phyloP scores from a whole-genome alignment of 2,113 vertebrate genomes.

The Chiloscyllium plagiosum region DNA sequence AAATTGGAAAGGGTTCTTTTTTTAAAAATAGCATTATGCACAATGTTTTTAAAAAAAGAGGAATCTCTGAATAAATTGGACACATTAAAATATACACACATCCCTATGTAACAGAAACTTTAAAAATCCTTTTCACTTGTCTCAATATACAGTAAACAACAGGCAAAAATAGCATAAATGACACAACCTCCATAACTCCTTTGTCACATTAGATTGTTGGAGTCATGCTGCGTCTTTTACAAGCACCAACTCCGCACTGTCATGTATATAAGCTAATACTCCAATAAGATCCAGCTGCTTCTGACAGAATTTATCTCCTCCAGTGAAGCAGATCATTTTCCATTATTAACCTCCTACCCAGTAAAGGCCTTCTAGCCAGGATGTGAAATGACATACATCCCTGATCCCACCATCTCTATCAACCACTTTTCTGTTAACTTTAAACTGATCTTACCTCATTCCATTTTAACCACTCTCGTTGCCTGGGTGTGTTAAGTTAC shows the following conservation, averaged over 20 bases:
- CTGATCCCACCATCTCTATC: constrained; percentile 45
- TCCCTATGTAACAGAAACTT: constrained; percentile 16
- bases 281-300: constrained; percentile 52
- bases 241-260: constrained; percentile 55
- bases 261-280: constrained; percentile 51
- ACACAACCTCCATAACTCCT: not conserved
- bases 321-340: constrained; percentile 62
- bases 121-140: not conserved
- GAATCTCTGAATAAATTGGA: not conserved
- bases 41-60: not conserved
- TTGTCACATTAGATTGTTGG: not conserved
- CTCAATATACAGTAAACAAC: not conserved
- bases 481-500: constrained; percentile 45
- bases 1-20: not conserved
- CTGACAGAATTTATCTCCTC: constrained; percentile 57
- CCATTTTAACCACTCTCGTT: constrained; percentile 46
- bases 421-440: constrained; percentile 56
- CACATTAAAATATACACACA: not conserved
- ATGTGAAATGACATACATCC: constrained; percentile 57
- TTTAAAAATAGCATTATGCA: not conserved
- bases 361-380: constrained; percentile 50
- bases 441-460: constrained; percentile 49
- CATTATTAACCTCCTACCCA: constrained; percentile 57
- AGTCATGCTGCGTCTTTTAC: constrained; percentile 31
- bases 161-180: constrained; percentile 36